A percentile compares a stretch with the other conserved stretches of the same genome.
These are phyloP conservation scores for Pammene aurita DNA, from an alignment of 2,888 invertebrate species.

Conservation along the genomic window DNA sequence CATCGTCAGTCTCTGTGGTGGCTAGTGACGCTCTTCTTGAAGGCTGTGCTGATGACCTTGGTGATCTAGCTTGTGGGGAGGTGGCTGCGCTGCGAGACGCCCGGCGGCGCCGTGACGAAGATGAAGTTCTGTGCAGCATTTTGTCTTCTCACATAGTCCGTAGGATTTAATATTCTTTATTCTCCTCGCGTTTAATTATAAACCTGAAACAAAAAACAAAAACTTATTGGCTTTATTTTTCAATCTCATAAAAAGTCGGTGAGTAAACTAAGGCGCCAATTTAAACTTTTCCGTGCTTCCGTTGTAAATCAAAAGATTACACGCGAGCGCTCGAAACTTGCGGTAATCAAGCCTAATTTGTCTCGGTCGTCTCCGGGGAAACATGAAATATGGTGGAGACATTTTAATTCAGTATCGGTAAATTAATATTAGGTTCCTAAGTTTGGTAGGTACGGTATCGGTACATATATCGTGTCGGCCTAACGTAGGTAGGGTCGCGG, in stretches of 20 bases:
- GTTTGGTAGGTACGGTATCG: not conserved
- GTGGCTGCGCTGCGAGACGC: constrained; percentile 87
- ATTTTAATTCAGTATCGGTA: constrained; percentile 8
- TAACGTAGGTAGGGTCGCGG: too few species aligned
- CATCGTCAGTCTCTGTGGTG: constrained; percentile 85
- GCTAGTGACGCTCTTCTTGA: constrained; percentile 84
- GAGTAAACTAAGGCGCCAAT: constrained; percentile 33
- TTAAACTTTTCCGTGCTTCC: constrained; percentile 31
- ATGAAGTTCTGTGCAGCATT: constrained; percentile 86
- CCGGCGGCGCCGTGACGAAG: constrained; percentile 86
- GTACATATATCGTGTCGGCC: too few species aligned
- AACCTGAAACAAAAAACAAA: constrained; percentile 34
- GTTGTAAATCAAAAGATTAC: constrained; percentile 41
- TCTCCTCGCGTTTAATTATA: not conserved
- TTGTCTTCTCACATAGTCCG: constrained; percentile 45
- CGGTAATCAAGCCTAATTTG: constrained; percentile 36
- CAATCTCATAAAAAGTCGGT: constrained; percentile 23
- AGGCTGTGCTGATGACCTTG: constrained; percentile 75
- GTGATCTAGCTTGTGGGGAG: constrained; percentile 83
- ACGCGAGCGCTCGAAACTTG: constrained; percentile 32
- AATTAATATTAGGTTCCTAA: constrained; percentile 6
- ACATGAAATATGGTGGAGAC: constrained; percentile 32
- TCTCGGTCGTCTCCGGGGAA: constrained; percentile 24
- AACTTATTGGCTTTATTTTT: constrained; percentile 25
- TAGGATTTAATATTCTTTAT: not conserved